Evolutionary conservation across 2,888 invertebrate genomes (phyloP), one percentile per base, ranked within the genome.

Genomic region (Hoplodrina ambigua): DNA sequence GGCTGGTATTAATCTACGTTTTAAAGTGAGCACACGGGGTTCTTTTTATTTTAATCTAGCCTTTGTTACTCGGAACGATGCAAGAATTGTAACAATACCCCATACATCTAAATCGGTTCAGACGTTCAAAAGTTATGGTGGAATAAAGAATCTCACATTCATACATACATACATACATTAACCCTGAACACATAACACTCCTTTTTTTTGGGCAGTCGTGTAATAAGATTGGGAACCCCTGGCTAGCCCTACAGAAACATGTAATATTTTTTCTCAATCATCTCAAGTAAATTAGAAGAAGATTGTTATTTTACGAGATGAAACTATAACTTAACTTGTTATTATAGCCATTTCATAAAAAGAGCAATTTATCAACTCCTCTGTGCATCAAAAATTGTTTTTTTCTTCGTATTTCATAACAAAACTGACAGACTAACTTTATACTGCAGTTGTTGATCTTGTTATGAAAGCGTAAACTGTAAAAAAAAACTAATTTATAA

Each of bases 381-480:
- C 8, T 1, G 11, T 44, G 63, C 63, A 55, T 33, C 30, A 33
- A 41, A 72, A 62, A 13, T 19, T 4, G n/a, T 25, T 44, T 20
- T n/a, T 73, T 25, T 17, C 8, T 5, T 41, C 1, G 0, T n/a
- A 20, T 56, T 37, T 19, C 33, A 41, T 37, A 44, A 61, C 6
- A 46, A 71, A 58, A 58, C 30, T 41, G 17, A 41, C 11, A 13
- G 4, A 37, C 17, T 0, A 60, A 76, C 2, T 71, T 50, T 70
- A 52, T 57, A 11, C 15, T 60, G 52, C 63, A 77, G 20, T 77
- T 61, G 37, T 53, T 53, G 20, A 49, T 60, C 10, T 56, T 62
- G 54, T 63, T 61, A 54, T n/a, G 57, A 54, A 71, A 44, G 44
- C 53, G 46, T 71, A 52, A 77, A 55, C 15, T 41, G 30, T 61